Evolutionary conservation across 2,888 invertebrate genomes (phyloP).

Genomic region (Pollenia amentaria): DNA sequence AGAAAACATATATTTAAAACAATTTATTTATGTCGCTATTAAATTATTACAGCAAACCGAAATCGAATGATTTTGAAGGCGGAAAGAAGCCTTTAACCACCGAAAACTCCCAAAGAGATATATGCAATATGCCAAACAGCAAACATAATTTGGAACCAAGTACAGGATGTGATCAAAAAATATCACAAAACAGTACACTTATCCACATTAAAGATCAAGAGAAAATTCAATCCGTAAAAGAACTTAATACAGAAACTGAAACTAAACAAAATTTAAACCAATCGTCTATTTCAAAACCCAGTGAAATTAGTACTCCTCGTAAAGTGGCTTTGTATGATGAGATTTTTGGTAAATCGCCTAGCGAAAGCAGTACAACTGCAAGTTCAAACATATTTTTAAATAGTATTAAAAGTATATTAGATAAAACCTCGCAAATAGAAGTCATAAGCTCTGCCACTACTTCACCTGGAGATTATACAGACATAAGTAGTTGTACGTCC

Average conservation of each 20-base stretch:
- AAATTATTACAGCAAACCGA: constrained; percentile 23
- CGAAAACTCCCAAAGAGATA: neutral
- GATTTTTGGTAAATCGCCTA: constrained; percentile 71
- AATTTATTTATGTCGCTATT: neutral
- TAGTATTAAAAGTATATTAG: constrained; percentile 37
- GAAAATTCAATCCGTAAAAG: neutral
- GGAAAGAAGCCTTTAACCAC: neutral
- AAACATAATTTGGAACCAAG: neutral
- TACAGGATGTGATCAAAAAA: neutral
- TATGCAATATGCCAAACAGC: neutral
- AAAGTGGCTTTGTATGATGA: constrained; percentile 62
- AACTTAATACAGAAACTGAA: neutral
- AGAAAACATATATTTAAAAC: no score
- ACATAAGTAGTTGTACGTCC: constrained; percentile 7
- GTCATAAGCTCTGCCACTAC: constrained; percentile 46
- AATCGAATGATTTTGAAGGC: neutral
- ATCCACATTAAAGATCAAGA: neutral
- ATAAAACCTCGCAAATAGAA: constrained; percentile 21
- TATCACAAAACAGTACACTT: neutral
- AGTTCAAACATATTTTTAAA: constrained; percentile 35
- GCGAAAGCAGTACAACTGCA: constrained; percentile 1
- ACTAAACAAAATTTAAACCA: neutral
- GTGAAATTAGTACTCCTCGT: constrained; percentile 47
- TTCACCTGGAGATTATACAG: constrained; percentile 60
- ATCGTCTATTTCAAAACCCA: neutral